A percentile compares a stretch with the other conserved stretches of the same genome.
Conservation (phyloP, 2,797 vertebrate species). For the Philypnodon macrostomus region DNA sequence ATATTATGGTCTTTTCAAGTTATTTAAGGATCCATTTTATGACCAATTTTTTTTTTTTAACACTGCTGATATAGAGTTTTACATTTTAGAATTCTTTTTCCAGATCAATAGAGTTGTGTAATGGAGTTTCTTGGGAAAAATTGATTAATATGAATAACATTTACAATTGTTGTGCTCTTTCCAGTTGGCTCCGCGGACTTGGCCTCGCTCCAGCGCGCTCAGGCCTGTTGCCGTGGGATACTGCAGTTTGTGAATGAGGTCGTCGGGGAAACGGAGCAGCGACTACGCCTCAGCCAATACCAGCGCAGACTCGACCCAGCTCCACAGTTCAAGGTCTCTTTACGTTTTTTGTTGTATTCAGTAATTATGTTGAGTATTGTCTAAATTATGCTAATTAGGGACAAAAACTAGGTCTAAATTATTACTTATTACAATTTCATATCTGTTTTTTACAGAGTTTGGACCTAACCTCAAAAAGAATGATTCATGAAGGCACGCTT, state of each 20-base stretch:
- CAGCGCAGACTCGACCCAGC: constrained; percentile 88
- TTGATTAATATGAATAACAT: not conserved
- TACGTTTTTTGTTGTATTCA: not conserved
- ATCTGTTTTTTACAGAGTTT: constrained; percentile 75
- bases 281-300: constrained; percentile 84
- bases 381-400: too few relatives aligned
- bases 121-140: too few relatives aligned
- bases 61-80: too few relatives aligned
- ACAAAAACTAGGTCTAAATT: too few relatives aligned
- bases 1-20: too few relatives aligned
- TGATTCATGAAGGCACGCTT: constrained; percentile 92
- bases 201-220: constrained; percentile 79
- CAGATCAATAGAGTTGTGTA: too few relatives aligned
- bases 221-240: constrained; percentile 85
- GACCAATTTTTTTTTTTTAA: too few relatives aligned
- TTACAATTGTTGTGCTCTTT: not conserved
- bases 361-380: not conserved
- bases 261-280: constrained; percentile 85
- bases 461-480: constrained; percentile 85
- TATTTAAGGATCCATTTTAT: too few relatives aligned
- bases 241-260: constrained; percentile 87
- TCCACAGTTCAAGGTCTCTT: constrained; percentile 82
- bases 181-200: constrained; percentile 80
- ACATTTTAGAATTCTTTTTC: too few relatives aligned
- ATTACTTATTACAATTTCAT: too few relatives aligned